Evolutionary conservation across 2,888 invertebrate species (phyloP), one percentile per base, ranked within the genome.

Genomic region (Druceiella hillmani): DNA sequence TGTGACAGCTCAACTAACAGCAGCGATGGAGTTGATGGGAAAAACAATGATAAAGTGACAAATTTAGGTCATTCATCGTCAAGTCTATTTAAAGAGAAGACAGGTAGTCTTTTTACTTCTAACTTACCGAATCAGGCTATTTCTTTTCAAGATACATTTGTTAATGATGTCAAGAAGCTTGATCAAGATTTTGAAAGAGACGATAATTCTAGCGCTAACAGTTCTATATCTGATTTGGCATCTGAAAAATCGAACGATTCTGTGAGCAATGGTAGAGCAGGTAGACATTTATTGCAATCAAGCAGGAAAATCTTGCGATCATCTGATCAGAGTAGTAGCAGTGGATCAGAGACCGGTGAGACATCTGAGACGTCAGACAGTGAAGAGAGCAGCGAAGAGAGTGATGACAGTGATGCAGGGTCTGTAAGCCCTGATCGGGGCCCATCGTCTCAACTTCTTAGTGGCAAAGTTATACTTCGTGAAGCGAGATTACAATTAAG

Each of bases 391-490:
- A 66, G 66, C 66, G 68, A 66, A n/a, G 7, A 29, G 33, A 67
- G 65, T 55, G 64, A 62, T 20, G 70, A 64, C n/a, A n/a, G n/a
- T n/a, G n/a, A n/a, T n/a, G n/a, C n/a, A n/a, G n/a, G n/a, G n/a
- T n/a, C n/a, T n/a, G n/a, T n/a, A 47, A n/a, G n/a, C n/a, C n/a
- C n/a, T n/a, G n/a, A n/a, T n/a, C 40, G 36, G 17, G 36, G 32
- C 4, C 40, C 35, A 40, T 58, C 66, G 40, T 70, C 70, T 26
- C 76, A 76, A 47, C 55, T 76, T 27, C 61, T 72, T 16, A 74
- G 79, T 50, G 79, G 81, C 7, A 81, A 81, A 58, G 79, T 83
- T 14, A 80, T 84, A 39, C 71, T 83, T 34, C 69, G 83, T 43
- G 81, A 83, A 58, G 81, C 82, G 6, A 71, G 81, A 49, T 61